A percentile compares a stretch with the other conserved stretches of the same genome.
phyloP scores from a whole-genome alignment of 2,888 invertebrate genomes.

The Strigamia crassipes region DNA sequence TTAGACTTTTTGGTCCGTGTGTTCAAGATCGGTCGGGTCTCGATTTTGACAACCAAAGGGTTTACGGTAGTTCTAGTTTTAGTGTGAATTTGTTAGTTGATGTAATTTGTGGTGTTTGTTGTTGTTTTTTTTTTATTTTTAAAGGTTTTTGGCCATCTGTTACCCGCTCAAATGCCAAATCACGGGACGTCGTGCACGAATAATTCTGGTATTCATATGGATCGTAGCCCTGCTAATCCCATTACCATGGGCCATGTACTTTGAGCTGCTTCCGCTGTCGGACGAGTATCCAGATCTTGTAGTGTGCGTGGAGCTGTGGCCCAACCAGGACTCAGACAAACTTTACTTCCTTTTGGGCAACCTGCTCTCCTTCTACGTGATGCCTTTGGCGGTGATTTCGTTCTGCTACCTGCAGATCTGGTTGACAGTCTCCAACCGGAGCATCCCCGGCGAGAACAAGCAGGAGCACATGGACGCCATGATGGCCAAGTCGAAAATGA shows the following conservation, averaged over 20 bases:
- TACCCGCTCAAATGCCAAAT: conserved; percentile 90
- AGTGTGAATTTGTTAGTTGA: too few species aligned
- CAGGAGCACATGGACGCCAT: conserved; percentile 89
- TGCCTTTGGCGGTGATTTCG: conserved; percentile 87
- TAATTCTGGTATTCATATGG: conserved; percentile 90
- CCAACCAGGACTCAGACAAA: conserved; percentile 77
- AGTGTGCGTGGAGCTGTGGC: conserved; percentile 66
- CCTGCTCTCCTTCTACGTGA: conserved; percentile 84
- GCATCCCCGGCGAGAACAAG: conserved; percentile 88
- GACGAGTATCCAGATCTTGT: conserved; percentile 44
- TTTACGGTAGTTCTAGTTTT: too few species aligned
- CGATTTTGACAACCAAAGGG: too few species aligned
- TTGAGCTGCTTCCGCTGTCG: conserved; percentile 63
- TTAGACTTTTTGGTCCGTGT: too few species aligned
- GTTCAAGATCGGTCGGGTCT: too few species aligned
- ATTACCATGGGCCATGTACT: conserved; percentile 88
- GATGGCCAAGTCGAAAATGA: conserved; percentile 92
- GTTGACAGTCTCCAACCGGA: conserved; percentile 84
- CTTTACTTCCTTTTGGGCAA: conserved; percentile 87
- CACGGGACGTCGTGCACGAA: conserved; percentile 81
- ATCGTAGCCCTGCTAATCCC: conserved; percentile 81
- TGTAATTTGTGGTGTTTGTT: not conserved
- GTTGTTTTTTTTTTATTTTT: too few species aligned
- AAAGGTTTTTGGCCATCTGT: conserved; percentile 92
- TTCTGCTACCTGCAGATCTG: conserved; percentile 91